A percentile compares a stretch with the other conserved stretches of the same genome.
phyloP scores from a whole-genome alignment of 2,888 invertebrate species.

The Rhaphigaster nebulosa region DNA sequence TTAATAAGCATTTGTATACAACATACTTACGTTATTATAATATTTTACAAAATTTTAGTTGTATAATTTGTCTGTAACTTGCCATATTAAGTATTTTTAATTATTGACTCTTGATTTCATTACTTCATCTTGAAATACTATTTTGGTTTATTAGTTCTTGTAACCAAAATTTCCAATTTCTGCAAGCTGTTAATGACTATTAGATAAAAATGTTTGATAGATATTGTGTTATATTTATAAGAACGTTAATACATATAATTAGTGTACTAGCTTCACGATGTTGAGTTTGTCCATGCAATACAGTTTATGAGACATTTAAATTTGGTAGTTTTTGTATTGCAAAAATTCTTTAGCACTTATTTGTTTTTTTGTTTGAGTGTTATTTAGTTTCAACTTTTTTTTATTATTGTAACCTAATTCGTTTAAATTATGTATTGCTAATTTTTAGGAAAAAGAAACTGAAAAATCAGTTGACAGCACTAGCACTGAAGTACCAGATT shows the following conservation, averaged over 20 bases:
- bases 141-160: neutral
- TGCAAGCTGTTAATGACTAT: neutral
- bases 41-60: neutral
- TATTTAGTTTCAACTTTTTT: too few species aligned
- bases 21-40: neutral
- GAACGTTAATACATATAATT: neutral
- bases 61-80: neutral
- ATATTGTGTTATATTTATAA: too few species aligned
- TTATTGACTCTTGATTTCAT: neutral
- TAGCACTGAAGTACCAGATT: conserved; percentile 64
- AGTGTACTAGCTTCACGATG: too few species aligned
- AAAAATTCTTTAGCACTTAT: too few species aligned
- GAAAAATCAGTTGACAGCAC: conserved; percentile 58
- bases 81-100: neutral
- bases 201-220: neutral
- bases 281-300: too few species aligned
- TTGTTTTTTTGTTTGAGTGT: too few species aligned
- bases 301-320: too few species aligned
- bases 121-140: neutral
- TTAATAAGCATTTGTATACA: neutral
- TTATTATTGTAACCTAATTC: neutral
- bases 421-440: neutral
- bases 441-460: conserved; percentile 50
- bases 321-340: too few species aligned
- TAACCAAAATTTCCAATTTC: neutral